Conservation (phyloP, 2,113 vertebrate genomes). For the Pithys albifrons region DNA sequence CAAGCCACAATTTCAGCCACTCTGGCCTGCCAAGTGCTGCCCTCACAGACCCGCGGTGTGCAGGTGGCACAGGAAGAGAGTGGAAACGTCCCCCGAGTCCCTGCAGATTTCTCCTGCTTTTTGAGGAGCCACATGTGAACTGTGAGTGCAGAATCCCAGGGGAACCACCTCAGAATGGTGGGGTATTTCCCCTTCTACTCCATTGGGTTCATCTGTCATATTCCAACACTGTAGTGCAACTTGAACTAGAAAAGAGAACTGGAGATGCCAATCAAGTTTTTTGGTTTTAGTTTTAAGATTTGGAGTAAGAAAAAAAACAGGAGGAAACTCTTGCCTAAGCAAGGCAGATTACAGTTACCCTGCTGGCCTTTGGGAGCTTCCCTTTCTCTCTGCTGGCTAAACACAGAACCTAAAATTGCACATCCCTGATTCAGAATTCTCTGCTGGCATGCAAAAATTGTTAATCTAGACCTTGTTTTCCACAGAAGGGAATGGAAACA, state of each 20-base stretch:
- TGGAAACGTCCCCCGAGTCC: neutral
- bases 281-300: neutral
- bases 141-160: neutral
- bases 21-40: accelerated
- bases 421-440: neutral
- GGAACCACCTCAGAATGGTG: neutral
- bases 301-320: neutral
- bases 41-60: neutral
- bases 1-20: neutral
- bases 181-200: neutral
- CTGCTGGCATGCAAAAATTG: neutral
- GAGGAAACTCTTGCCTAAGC: neutral
- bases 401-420: neutral
- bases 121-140: neutral
- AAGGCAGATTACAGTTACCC: neutral
- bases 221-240: neutral
- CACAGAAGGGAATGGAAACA: neutral
- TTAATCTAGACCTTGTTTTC: neutral
- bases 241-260: neutral
- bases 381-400: neutral
- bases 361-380: neutral
- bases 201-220: neutral
- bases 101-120: neutral
- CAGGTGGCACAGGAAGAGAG: neutral
- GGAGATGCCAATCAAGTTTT: neutral